Percentiles rank a stretch among this genome's conserved stretches.
phyloP scores from a whole-genome alignment of 64 coral and sea anemone species.

The Platygyra sinensis region DNA sequence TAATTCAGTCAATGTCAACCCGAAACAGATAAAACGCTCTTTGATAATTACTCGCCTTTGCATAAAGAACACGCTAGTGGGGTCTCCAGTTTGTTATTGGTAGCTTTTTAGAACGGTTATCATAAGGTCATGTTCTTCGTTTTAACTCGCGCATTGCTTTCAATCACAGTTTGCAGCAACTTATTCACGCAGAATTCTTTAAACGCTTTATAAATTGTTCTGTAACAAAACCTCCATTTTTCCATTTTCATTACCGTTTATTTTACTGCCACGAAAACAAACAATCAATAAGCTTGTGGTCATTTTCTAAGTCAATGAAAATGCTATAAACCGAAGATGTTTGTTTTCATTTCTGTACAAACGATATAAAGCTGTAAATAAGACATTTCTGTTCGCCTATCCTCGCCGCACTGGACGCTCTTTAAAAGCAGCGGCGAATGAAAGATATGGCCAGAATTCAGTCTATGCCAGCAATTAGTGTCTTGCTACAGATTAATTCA shows the following conservation, averaged over 20 bases:
- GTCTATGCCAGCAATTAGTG: neutral
- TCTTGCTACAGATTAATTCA: conserved; percentile 3
- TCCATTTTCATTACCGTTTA: neutral
- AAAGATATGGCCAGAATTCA: neutral
- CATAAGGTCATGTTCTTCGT: neutral
- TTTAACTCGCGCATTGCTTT: neutral
- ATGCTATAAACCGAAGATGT: neutral
- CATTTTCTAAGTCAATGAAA: neutral
- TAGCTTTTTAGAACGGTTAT: neutral
- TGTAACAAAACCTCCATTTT: neutral
- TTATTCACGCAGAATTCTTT: neutral
- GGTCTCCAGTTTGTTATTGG: too few relatives aligned
- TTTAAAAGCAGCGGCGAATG: neutral
- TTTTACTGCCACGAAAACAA: neutral
- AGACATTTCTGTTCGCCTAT: too few relatives aligned
- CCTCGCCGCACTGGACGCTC: too few relatives aligned
- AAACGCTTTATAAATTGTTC: neutral
- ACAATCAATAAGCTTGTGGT: neutral
- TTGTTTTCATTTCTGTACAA: neutral
- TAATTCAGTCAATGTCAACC: conserved; percentile 14
- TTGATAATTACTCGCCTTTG: neutral
- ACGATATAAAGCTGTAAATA: neutral
- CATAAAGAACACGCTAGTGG: neutral
- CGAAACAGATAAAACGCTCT: neutral
- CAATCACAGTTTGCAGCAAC: neutral